These are phyloP conservation scores for Empidonax alnorum DNA, from an alignment of 2,113 vertebrate genomes.

Conservation along the genomic window DNA sequence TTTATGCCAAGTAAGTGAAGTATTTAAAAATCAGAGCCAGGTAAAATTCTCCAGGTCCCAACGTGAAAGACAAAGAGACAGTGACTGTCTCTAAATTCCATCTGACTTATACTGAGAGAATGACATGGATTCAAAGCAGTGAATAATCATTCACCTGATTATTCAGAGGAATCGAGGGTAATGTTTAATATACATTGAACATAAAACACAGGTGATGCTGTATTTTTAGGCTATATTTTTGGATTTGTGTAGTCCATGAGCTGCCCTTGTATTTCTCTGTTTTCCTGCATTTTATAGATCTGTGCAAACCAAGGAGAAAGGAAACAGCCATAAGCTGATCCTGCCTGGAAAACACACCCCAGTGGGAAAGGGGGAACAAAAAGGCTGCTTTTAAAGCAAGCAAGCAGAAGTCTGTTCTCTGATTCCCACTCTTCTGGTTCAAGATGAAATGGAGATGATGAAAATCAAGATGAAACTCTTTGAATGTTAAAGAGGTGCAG, in stretches of 20 bases:
- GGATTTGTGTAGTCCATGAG: neutral
- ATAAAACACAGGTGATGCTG: neutral
- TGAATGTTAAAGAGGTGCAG: neutral
- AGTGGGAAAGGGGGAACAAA: neutral
- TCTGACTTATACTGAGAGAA: neutral
- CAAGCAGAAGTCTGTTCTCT: neutral
- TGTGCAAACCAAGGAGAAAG: neutral
- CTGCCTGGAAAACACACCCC: neutral
- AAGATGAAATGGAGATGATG: neutral
- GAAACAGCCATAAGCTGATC: neutral
- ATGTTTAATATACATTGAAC: neutral
- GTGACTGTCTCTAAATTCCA: neutral
- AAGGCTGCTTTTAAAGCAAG: neutral
- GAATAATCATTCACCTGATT: neutral
- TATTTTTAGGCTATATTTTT: neutral
- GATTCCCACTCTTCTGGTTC: neutral
- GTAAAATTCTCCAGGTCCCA: neutral
- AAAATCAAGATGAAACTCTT: neutral
- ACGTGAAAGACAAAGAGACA: neutral
- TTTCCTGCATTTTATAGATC: neutral
- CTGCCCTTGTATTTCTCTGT: neutral
- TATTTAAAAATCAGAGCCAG: neutral
- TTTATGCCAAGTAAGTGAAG: neutral
- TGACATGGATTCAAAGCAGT: neutral
- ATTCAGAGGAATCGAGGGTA: neutral